These are phyloP conservation scores for Sus cebifrons DNA, from an alignment of 2,797 vertebrate genomes.

Conservation along the genomic window DNA sequence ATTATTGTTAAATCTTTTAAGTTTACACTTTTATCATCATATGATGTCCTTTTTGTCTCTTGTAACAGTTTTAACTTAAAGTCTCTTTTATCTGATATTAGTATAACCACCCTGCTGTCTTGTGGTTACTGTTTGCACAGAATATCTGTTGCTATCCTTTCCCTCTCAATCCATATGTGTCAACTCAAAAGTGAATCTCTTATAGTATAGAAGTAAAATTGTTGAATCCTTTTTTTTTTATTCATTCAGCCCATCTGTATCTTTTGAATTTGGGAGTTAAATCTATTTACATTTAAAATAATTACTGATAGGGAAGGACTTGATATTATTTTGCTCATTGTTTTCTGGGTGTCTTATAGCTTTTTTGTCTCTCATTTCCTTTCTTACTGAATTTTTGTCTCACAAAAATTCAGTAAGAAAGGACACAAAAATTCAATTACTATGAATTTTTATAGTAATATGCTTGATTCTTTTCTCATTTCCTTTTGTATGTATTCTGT, in stretches of 20 bases:
- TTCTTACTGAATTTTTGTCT: background rate
- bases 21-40: background rate
- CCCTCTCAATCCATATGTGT: background rate
- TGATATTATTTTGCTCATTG: background rate
- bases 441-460: background rate
- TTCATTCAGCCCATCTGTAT: background rate
- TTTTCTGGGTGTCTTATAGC: background rate
- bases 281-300: conserved; percentile 21
- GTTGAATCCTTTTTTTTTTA: background rate
- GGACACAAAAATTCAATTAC: too few relatives aligned
- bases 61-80: background rate
- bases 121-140: background rate
- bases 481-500: background rate
- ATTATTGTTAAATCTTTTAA: background rate
- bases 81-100: background rate
- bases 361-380: conserved; percentile 10
- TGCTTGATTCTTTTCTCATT: conserved; percentile 23
- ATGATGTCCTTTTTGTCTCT: background rate
- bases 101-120: background rate
- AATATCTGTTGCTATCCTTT: background rate
- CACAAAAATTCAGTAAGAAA: background rate
- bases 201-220: background rate
- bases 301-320: background rate
- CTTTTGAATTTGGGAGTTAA: background rate
- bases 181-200: background rate